These are phyloP conservation scores for Drosophila pseudotakahashii DNA, from an alignment of 2,888 invertebrate species.

Conservation along the genomic window DNA sequence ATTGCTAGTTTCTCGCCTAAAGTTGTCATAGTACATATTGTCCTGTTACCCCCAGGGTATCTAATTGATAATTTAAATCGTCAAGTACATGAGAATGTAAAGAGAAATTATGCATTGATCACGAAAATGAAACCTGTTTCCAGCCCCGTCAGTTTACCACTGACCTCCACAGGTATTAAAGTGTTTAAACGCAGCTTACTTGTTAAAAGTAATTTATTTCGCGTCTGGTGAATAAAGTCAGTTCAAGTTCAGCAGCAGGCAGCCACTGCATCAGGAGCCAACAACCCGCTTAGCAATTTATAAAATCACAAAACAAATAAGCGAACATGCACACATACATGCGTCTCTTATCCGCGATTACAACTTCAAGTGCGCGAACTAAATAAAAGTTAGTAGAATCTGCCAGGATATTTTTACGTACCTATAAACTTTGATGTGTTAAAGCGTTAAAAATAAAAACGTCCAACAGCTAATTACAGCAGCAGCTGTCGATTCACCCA, in stretches of 20 bases:
- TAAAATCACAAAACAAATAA: conserved; percentile 11
- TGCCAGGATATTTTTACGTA: conserved; percentile 9
- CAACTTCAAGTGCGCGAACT: neutral
- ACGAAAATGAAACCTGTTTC: conserved; percentile 68
- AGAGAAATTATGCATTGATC: conserved; percentile 54
- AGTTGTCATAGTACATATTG: neutral
- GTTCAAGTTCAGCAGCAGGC: conserved; percentile 59
- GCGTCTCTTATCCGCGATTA: neutral
- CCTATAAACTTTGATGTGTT: neutral
- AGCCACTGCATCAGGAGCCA: conserved; percentile 48
- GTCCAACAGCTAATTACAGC: conserved; percentile 9
- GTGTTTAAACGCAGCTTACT: conserved; percentile 42
- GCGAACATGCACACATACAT: conserved; percentile 2
- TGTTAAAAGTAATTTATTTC: conserved; percentile 42
- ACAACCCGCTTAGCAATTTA: conserved; percentile 47
- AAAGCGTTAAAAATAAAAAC: neutral
- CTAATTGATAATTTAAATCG: neutral
- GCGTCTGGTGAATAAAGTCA: conserved; percentile 25
- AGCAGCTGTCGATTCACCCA: conserved; percentile 12
- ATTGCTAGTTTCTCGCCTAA: neutral
- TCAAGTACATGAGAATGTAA: conserved; percentile 17
- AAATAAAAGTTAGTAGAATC: neutral
- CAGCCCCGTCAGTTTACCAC: conserved; percentile 52
- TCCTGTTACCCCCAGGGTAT: conserved; percentile 2
- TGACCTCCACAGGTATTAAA: conserved; percentile 64